A percentile compares a stretch with the other conserved stretches of the same genome.
phyloP scores from a whole-genome alignment of 2,113 vertebrate genomes.

The Mystacornis crossleyi region DNA sequence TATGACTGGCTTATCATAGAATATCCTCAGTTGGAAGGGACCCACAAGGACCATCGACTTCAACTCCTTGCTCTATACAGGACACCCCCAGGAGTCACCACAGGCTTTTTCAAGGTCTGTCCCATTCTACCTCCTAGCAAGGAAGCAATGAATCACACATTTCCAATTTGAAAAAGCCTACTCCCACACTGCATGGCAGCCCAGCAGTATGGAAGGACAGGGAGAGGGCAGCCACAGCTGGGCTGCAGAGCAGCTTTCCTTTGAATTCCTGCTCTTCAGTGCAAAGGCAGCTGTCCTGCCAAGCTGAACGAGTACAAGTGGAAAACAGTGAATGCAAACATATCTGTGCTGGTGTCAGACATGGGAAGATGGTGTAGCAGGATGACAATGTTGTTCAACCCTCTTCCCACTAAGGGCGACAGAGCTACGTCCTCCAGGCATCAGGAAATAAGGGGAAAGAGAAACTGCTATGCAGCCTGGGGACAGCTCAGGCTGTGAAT shows the following conservation, averaged over 20 bases:
- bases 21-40: not conserved
- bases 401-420: not conserved
- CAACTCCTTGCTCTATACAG: not conserved
- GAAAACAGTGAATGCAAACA: conserved; percentile 35
- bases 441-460: not conserved
- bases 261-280: not conserved
- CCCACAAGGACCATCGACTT: not conserved
- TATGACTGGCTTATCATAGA: not conserved
- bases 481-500: not conserved
- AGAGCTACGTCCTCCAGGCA: not conserved
- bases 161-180: not conserved
- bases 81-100: not conserved
- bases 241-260: not conserved
- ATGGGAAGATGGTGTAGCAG: not conserved
- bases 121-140: not conserved
- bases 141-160: not conserved
- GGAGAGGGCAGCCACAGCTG: conserved; percentile 8
- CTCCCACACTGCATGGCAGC: not conserved
- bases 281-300: conserved; percentile 12
- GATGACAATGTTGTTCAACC: not conserved
- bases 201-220: not conserved
- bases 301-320: not conserved
- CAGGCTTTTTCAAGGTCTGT: not conserved
- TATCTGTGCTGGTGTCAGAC: conserved; percentile 10
- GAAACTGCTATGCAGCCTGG: not conserved